Percentiles rank a stretch among this genome's conserved stretches.
Conservation (phyloP, 2,113 vertebrate species). For the Mus musculus region DNA sequence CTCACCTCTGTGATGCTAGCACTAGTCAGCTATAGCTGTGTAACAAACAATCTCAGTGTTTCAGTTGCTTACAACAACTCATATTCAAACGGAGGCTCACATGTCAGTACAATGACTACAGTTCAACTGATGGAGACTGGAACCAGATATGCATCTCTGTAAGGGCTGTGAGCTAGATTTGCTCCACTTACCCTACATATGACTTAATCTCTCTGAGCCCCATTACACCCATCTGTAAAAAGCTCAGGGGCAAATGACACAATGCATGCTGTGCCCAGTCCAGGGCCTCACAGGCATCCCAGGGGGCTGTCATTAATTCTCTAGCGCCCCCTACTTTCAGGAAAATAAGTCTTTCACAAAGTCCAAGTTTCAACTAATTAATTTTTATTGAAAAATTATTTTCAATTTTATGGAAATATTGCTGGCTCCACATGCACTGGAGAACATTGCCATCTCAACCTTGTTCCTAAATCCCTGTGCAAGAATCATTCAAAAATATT, state of each 20-base stretch:
- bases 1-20: neutral
- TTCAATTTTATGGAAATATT: neutral
- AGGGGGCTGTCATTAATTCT: neutral
- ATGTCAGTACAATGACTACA: neutral
- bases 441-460: neutral
- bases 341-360: neutral
- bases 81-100: neutral
- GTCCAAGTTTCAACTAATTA: neutral
- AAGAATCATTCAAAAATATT: conserved; percentile 7
- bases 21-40: neutral
- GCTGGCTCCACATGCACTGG: neutral
- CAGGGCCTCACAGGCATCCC: neutral
- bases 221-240: neutral
- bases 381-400: neutral
- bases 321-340: neutral
- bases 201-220: neutral
- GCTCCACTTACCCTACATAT: neutral
- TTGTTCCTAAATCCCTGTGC: neutral
- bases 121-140: neutral
- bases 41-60: neutral
- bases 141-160: neutral
- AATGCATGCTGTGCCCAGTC: neutral
- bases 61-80: neutral
- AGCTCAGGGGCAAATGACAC: neutral
- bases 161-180: neutral